Base-by-base conservation (phyloP, 2,888 invertebrate species). In the Euplexia lucipara region DNA sequence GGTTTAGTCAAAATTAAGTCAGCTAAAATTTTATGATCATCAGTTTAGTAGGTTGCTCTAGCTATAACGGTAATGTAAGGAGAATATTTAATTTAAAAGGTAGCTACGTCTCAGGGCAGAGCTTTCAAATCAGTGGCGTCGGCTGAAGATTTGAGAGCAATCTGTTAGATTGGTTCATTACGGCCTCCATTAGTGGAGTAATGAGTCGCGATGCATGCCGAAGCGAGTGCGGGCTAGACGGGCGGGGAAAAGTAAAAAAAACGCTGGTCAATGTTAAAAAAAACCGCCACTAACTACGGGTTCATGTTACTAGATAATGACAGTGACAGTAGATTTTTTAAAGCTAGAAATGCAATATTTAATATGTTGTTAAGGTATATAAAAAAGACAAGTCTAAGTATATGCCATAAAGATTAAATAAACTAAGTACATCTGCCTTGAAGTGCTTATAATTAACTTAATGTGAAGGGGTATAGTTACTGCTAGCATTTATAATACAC, bases 81-180 rank as follows among this genome's bases (percentile, higher is more conserved):
- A 47, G 58, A 35, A 86, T 90, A 91, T 91, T 91, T 89, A 90
- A 89, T 91, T 91, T 89, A 90, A 90, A 91, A 91, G 88, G 88
- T 88, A 65, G 75, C 72, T 72, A 54, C 62, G 63, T 75, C 88
- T 85, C 85, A 86, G 83, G 87, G 78, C 80, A 83, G 78, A 86
- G 85, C 92, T 94, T 93, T 93, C 92, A 93, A 94, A 94, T 94
- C 92, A 93, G 91, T 88, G 87, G 88, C 89, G 89, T 88, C 88
- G 89, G 91, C 86, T 90, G 90, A 92, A 93, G 93, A 93, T 95
- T 94, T 89, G 90, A 92, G 93, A 92, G 94, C 95, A 95, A 94
- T 94, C 94, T 92, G 93, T 93, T 95, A 93, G 94, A 95, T 95
- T 95, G 94, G 94, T 93, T 94, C 94, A 95, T 94, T 93, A 94